Evolutionary conservation across 2,113 vertebrate genomes (phyloP), one percentile per base, ranked within the genome.

Genomic region (Bos indicus): DNA sequence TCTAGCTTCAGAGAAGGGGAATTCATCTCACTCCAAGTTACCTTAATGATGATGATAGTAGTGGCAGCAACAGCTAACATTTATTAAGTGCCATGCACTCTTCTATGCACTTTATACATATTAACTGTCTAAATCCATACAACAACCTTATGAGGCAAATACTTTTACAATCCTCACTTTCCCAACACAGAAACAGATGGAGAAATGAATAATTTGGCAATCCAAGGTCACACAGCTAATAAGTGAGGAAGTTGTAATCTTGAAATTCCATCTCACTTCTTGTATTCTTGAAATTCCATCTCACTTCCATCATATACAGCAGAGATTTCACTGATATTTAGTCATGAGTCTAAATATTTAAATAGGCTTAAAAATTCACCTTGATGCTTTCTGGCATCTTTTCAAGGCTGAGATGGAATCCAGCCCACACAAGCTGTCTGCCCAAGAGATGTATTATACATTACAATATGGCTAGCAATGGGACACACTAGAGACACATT

Each of bases 331-430:
- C 78, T 88, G 12, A 96, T 88, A 91, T 92, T 71, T 90, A 91
- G 74, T 82, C 88, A 85, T 51, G 30, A 74, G 46, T 94, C 86
- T 88, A 96, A 97, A 97, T 88, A 94, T 96, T 85, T 92, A 93
- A 97, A 84, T 60, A 95, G 62, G 33, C 48, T 71, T 94, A 89
- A 96, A 93, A 90, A 19, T 46, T 96, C 78, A 77, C 46, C 46
- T 52, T 87, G 81, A 62, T 8, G 3, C 30, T 85, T 96, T 92
- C 56, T 90, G 94, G 96, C 64, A 56, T 57, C 25, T 96, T 86
- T 64, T 93, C 82, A 93, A 94, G 71, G 43, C 1, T 3, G 56
- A 97, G 80, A 92, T 40, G 3, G 97, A 97, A 74, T 46, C 52
- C 36, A 81, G 40, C 67, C 60, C 57, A 86, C 91, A 95, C 19